phyloP scores from a whole-genome alignment of 2,797 vertebrate genomes.

The Hafferia zeledoni region DNA sequence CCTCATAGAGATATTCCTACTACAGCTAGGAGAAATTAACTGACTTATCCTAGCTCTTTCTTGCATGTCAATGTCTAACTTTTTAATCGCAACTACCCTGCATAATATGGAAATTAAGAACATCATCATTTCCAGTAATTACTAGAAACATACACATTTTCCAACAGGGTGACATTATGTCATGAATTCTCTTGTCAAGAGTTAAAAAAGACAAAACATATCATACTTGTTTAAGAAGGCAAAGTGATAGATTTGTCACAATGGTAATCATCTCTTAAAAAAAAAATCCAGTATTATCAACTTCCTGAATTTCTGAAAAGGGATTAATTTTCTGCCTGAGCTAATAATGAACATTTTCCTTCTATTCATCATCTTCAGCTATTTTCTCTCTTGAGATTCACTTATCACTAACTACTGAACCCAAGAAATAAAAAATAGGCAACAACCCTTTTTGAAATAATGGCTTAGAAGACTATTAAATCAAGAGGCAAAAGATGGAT shows the following conservation, averaged over 20 bases:
- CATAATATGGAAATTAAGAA: slow-evolving; percentile 48
- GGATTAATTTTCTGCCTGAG: slow-evolving; percentile 52
- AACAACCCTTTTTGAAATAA: slow-evolving; percentile 70
- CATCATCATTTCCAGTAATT: slow-evolving; percentile 57
- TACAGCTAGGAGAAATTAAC: slow-evolving; percentile 12
- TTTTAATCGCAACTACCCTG: slow-evolving; percentile 30
- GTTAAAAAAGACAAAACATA: slow-evolving; percentile 10
- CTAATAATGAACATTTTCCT: slow-evolving; percentile 59
- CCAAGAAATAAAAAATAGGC: slow-evolving; percentile 63
- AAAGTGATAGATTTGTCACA: slow-evolving; percentile 67
- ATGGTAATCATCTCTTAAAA: slow-evolving; percentile 70
- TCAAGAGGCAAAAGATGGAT: slow-evolving; percentile 59
- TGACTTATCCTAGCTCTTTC: background rate
- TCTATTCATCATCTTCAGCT: slow-evolving; percentile 57
- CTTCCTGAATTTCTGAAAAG: slow-evolving; percentile 64
- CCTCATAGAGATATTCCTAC: background rate
- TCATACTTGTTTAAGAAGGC: slow-evolving; percentile 20
- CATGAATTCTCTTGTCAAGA: slow-evolving; percentile 37
- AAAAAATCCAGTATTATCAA: slow-evolving; percentile 52
- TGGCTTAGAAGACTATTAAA: slow-evolving; percentile 66
- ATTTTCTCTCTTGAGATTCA: slow-evolving; percentile 66
- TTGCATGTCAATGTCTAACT: slow-evolving; percentile 9
- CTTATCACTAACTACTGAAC: slow-evolving; percentile 70
- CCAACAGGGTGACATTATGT: slow-evolving; percentile 35
- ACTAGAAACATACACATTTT: slow-evolving; percentile 39